A percentile compares a stretch with the other conserved stretches of the same genome.
Evolutionary conservation across 2,797 vertebrate genomes (phyloP).

Genomic region (Tauraco hartlaubi): DNA sequence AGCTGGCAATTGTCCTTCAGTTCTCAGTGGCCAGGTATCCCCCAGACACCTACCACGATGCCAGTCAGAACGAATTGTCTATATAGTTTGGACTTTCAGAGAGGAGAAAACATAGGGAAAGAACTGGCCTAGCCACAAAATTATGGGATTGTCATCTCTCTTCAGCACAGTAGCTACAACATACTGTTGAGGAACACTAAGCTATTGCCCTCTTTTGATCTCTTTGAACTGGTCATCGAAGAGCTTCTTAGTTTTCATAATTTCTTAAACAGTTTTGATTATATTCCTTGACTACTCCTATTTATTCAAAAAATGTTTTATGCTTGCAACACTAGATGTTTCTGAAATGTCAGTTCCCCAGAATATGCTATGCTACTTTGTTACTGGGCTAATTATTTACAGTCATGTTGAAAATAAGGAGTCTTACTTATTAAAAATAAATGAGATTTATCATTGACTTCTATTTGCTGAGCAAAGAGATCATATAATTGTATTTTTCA

Average conservation of each 20-base stretch:
- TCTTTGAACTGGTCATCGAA: neutral
- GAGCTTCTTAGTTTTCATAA: neutral
- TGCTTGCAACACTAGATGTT: neutral
- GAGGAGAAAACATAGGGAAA: neutral
- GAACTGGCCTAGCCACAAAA: neutral
- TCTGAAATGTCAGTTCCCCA: neutral
- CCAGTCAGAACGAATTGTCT: neutral
- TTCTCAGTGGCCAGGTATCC: neutral
- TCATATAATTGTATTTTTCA: neutral
- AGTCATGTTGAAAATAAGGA: constrained; percentile 18
- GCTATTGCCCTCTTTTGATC: neutral
- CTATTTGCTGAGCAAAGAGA: constrained; percentile 21
- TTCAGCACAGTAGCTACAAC: neutral
- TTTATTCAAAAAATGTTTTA: neutral
- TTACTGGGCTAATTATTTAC: constrained; percentile 8
- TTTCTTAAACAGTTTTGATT: constrained; percentile 14
- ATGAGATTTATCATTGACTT: constrained; percentile 14
- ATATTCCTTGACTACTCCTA: neutral
- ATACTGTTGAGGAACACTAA: neutral
- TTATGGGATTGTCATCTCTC: neutral
- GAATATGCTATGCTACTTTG: neutral
- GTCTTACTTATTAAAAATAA: constrained; percentile 33
- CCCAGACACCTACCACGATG: accelerated
- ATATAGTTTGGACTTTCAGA: neutral
- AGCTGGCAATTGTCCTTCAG: neutral